Evolutionary conservation across 2,113 vertebrate genomes (phyloP).

Genomic region (Physeter macrocephalus): DNA sequence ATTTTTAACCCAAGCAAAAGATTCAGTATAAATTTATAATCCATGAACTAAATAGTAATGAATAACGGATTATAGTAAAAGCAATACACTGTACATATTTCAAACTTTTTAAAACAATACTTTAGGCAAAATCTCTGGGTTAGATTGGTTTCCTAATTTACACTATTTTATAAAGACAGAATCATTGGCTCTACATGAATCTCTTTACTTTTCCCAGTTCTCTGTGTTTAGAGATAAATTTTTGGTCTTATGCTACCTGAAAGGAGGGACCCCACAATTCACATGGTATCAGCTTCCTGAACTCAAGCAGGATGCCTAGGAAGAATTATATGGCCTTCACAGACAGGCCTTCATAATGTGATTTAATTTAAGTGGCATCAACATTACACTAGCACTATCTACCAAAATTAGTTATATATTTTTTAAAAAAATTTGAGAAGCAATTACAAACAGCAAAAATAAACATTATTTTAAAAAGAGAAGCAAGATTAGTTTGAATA

Average conservation of each 20-base stretch:
- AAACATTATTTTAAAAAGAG: not conserved
- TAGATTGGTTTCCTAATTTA: not conserved
- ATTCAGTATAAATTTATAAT: not conserved
- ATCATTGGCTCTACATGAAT: not conserved
- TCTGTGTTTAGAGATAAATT: not conserved
- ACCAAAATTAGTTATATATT: not conserved
- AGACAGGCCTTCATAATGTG: not conserved
- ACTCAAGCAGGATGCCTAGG: not conserved
- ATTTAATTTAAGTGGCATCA: not conserved
- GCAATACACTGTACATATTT: not conserved
- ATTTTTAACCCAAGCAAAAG: not conserved
- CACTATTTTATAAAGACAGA: not conserved
- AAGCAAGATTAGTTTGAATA: constrained; percentile 6
- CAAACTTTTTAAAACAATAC: not conserved
- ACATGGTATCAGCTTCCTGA: not conserved
- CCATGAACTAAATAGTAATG: not conserved
- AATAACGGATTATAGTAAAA: not conserved
- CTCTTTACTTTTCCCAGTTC: not conserved
- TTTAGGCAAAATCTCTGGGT: not conserved
- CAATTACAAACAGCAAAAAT: not conserved
- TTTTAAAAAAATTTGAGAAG: not conserved
- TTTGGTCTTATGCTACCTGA: not conserved
- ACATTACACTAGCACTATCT: not conserved
- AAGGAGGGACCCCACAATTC: not conserved
- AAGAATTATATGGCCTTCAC: not conserved